Base-by-base conservation (phyloP, 2,113 vertebrate genomes). In the Gallinago undulata region DNA sequence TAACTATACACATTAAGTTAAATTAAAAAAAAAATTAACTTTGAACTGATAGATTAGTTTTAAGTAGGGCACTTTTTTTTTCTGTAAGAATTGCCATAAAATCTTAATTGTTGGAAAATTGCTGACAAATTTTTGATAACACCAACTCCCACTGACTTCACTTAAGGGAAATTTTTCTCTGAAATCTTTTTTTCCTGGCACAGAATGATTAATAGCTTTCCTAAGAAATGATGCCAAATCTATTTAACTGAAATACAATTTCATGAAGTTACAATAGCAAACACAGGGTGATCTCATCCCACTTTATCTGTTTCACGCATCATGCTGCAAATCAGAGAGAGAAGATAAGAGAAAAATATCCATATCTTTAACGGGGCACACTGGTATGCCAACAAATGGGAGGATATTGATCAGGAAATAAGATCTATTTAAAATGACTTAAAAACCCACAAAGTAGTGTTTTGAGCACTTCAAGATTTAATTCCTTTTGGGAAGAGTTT, bases 181-280 rank as follows among this genome's bases (percentile, higher is more conserved):
- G 43, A 87, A 96, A 92, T 87, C 13, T 84, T 66, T 95, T 95
- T 72, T 92, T 92, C 73, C 91, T 83, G 90, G 59, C 92, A 95
- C 19, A 76, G 43, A 94, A 91, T 90, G 89, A 75, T 69, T 93
- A 97, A 96, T 94, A 74, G 53, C 88, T 92, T 93, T 94, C 48
- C 50, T 83, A 93, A 85, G 91, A 96, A 63, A 67, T 62, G 11
- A 84, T 96, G 81, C 77, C 91, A 97, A 96, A 96, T 89, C 86
- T 87, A 69, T 89, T 95, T 95, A 96, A 76, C 76, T 83, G 69
- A 95, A 97, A 96, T 72, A 72, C 13, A 93, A 93, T 90, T 91
- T 83, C n/a, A 80, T 72, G 78, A 84, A 93, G 19, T 94, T 89
- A 67, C 50, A 91, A 84, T 39, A 66, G 48, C 33, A 96, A 96